Evolutionary conservation across 1,140 invertebrate species (phyloP), one percentile per base, ranked within the genome.

Genomic region (Anoplophora glabripennis): DNA sequence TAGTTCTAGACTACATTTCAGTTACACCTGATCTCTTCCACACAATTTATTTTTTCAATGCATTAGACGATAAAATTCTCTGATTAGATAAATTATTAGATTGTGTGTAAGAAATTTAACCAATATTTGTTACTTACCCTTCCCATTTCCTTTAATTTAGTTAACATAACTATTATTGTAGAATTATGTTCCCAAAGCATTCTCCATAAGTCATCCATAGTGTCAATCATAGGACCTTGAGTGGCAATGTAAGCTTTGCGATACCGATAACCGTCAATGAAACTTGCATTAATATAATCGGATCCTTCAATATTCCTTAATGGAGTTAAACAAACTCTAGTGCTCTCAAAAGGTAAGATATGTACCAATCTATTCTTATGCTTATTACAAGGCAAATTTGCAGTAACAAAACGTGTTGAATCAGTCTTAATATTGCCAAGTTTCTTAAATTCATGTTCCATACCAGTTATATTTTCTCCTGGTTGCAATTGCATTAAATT

Each of bases 161-260:
- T 99, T 36, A 99, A 79, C 96, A 99, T 99, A 8, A 99, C 97
- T 36, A 99, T 90, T 75, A 99, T 99, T 4, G 94, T 98, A 0
- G 95, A 98, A 77, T 99, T 99, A 74, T 99, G 95, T 75, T 99
- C 96, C 97, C 97, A 99, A n/a, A 99, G 80, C 96, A 99, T 99
- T 61, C 97, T 83, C 98, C 98, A 99, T 70, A 99, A 96, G 74
- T 99, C 97, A 67, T 98, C 94, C 0, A 93, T 93, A 0, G 98
- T 99, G 66, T 99, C 93, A 18, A 86, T 86, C 11, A 99, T 78
- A 0, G 98, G 97, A 8, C 96, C 96, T 80, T 99, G 98, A 4
- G 97, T 98, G 0, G 97, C 97, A 59, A 99, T 96, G 71, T 99
- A 99, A 2, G 95, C 95, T 57, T 86, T 89, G 15, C 93, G 84